Percentiles rank a stretch among this genome's conserved stretches.
phyloP scores from a whole-genome alignment of 2,113 vertebrate species.

The Sphaerodactylus townsendi region DNA sequence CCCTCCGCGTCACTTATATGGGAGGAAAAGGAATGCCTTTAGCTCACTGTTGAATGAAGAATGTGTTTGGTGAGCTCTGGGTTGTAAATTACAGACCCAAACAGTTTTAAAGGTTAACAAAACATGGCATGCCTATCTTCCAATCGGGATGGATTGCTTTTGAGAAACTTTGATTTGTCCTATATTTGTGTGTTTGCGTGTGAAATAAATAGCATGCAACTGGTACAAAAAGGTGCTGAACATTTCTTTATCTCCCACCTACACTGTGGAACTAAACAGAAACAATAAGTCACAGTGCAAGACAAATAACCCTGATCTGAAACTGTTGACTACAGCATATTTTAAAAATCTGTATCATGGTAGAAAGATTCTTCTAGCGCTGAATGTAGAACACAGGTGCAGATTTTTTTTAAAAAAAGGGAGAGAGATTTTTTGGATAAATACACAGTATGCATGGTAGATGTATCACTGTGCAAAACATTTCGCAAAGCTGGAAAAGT shows the following conservation, averaged over 20 bases:
- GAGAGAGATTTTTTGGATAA: conserved; percentile 23
- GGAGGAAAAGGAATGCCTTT: neutral
- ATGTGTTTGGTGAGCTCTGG: neutral
- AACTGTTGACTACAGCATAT: conserved; percentile 38
- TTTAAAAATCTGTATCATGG: conserved; percentile 35
- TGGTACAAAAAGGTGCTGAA: conserved; percentile 25
- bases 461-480: neutral
- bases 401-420: neutral
- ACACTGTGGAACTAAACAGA: conserved; percentile 30
- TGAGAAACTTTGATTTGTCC: conserved; percentile 14
- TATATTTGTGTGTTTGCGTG: neutral
- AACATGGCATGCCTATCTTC: neutral
- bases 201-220: conserved; percentile 9
- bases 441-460: conserved; percentile 6
- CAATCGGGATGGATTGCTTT: neutral
- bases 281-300: conserved; percentile 22
- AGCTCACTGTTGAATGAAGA: neutral
- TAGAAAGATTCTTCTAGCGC: conserved; percentile 12
- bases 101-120: neutral
- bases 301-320: conserved; percentile 44
- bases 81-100: neutral
- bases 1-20: too few relatives aligned
- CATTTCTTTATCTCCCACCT: neutral
- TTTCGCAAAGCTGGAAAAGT: neutral
- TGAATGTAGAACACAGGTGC: conserved; percentile 47